Base-by-base conservation (phyloP, 2,888 invertebrate genomes). In the Malthinus seriepunctatus region DNA sequence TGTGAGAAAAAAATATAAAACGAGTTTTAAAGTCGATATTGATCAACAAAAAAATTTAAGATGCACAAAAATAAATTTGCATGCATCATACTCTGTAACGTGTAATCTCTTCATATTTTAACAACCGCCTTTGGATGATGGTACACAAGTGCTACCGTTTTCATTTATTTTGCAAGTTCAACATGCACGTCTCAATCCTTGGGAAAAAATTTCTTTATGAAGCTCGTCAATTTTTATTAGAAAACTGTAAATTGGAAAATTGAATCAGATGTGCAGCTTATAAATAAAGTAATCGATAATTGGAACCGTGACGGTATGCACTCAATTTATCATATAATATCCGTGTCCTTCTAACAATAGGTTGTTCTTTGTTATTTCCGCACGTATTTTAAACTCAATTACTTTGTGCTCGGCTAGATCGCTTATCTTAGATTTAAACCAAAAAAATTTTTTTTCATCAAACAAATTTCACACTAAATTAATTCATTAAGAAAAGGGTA, bases 291-390 rank as follows among this genome's bases (percentile, higher is more conserved):
- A 56, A 56, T 56, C 35, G 51, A 55, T 37, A 44, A 56, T 57
- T 57, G 34, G 23, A 37, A 51, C 67, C 74, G 75, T 75, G 74
- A 69, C 66, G 73, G 75, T 73, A 75, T 74, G 71, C 67, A 70
- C 72, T 72, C 73, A 71, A 74, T 73, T 74, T 73, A 72, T 72
- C 73, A 72, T 35, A 67, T 73, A 73, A 72, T 69, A 65, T 72
- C 69, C 69, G 69, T 72, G 70, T 67, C 71, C 39, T 42, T 42
- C 39, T 70, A 73, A 69, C 67, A 63, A 63, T 69, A 66, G 66
- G 65, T 68, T 67, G 69, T 69, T 68, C 69, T 72, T 73, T 70
- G 69, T 71, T 69, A 70, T 71, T 71, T 73, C 70, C 69, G 68
- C 70, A 70, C 72, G 64, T 60, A 50, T 45, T 48, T 62, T 54